Evolutionary conservation across 2,113 vertebrate species (phyloP).

Genomic region (Bucco capensis): DNA sequence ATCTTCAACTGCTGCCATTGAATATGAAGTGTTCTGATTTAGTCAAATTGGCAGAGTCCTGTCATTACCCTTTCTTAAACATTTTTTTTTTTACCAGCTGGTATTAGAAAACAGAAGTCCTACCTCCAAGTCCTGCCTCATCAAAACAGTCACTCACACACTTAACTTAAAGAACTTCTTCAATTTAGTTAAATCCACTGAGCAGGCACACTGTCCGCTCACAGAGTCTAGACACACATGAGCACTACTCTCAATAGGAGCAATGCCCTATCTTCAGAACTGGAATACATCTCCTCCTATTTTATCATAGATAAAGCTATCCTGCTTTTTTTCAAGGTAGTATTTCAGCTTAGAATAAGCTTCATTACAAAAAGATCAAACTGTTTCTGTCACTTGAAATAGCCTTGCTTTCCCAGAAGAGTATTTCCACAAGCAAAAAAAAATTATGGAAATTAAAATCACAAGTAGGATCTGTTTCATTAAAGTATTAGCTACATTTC

Average conservation of each 20-base stretch:
- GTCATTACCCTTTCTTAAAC: not conserved
- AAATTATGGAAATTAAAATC: constrained; percentile 37
- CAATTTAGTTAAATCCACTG: not conserved
- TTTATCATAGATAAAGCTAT: not conserved
- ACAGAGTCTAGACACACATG: rapidly evolving
- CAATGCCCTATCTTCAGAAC: not conserved
- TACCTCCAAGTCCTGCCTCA: not conserved
- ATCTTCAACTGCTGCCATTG: not conserved
- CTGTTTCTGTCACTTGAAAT: not conserved
- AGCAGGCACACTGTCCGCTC: not conserved
- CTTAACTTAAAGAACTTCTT: not conserved
- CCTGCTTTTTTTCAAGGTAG: not conserved
- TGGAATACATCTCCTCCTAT: not conserved
- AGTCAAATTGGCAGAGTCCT: not conserved
- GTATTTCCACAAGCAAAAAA: constrained; percentile 13
- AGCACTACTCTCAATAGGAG: not conserved
- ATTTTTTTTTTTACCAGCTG: not conserved
- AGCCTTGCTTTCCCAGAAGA: constrained; percentile 40
- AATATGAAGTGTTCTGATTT: not conserved
- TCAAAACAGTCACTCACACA: not conserved
- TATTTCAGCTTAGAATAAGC: not conserved
- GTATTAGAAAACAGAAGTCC: not conserved
- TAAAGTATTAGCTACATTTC: constrained; percentile 26
- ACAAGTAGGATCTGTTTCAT: constrained; percentile 45
- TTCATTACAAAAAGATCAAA: not conserved